Evolutionary conservation across 1,140 invertebrate genomes (phyloP).

Genomic region (Temnothorax longispinosus): DNA sequence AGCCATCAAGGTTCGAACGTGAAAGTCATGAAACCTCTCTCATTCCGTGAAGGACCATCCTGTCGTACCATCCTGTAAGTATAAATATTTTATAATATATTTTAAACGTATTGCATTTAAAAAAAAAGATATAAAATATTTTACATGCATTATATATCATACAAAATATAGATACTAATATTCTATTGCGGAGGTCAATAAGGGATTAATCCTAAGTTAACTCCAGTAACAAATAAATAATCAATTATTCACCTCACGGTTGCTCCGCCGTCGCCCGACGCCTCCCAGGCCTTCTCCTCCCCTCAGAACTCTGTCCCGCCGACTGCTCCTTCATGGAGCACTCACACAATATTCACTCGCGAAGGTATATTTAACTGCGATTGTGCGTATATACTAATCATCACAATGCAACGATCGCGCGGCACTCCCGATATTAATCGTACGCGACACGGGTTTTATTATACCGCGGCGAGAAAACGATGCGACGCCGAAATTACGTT

Average conservation of each 20-base stretch:
- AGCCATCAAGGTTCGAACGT: too few relatives aligned
- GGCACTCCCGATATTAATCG: background rate
- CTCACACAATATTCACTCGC: background rate
- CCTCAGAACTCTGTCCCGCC: background rate
- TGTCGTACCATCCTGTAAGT: too few relatives aligned
- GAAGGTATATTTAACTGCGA: background rate
- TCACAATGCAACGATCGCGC: background rate
- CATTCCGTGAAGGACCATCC: too few relatives aligned
- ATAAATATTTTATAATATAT: too few relatives aligned
- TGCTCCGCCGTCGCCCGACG: background rate
- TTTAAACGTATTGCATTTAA: too few relatives aligned
- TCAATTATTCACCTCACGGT: background rate
- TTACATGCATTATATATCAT: background rate
- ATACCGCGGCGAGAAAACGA: background rate
- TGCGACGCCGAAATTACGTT: background rate
- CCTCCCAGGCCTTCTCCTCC: conserved; percentile 1
- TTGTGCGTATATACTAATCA: background rate
- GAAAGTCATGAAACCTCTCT: too few relatives aligned
- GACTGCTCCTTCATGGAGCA: background rate
- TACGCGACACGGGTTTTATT: background rate
- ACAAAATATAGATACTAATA: background rate
- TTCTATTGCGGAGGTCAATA: background rate
- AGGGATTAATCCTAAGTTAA: background rate
- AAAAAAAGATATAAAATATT: too few relatives aligned
- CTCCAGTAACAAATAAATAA: background rate